phyloP scores from a whole-genome alignment of 2,113 vertebrate species.

The Trichechus manatus region DNA sequence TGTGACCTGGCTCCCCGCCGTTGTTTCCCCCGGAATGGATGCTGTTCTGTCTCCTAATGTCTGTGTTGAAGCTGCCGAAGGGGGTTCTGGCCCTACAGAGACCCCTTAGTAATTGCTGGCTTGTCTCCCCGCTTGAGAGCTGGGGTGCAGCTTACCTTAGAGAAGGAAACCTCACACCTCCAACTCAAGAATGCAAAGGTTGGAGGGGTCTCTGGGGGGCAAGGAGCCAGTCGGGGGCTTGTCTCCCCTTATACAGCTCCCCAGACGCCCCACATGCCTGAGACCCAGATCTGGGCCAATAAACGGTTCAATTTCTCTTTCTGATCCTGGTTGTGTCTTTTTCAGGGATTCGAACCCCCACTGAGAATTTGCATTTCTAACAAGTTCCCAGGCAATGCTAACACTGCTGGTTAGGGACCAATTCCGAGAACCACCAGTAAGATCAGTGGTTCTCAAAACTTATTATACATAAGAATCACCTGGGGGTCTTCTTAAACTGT shows the following conservation, averaged over 20 bases:
- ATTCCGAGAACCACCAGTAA: too few species aligned
- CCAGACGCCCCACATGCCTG: constrained; percentile 1
- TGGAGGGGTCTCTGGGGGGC: neutral
- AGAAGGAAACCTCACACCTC: constrained; percentile 32
- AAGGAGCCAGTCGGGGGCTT: constrained; percentile 55
- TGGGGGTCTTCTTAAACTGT: too few species aligned
- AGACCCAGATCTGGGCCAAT: constrained; percentile 67
- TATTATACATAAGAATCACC: too few species aligned
- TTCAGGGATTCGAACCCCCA: neutral
- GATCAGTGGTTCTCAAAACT: too few species aligned
- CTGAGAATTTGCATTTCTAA: too few species aligned
- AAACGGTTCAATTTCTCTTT: constrained; percentile 74
- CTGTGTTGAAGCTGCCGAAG: constrained; percentile 46
- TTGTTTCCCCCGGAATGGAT: neutral
- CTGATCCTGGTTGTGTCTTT: neutral
- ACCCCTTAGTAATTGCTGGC: neutral
- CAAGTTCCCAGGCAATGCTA: too few species aligned
- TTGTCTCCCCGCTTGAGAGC: neutral
- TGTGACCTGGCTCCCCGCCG: neutral
- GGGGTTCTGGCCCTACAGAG: neutral
- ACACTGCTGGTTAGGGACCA: too few species aligned
- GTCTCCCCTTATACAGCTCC: constrained; percentile 40
- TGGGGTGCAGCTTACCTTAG: neutral
- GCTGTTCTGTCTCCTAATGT: neutral
- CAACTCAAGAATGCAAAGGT: constrained; percentile 49